Conservation (phyloP, 2,797 vertebrate species). For the Xiphorhynchus erythropygius region DNA sequence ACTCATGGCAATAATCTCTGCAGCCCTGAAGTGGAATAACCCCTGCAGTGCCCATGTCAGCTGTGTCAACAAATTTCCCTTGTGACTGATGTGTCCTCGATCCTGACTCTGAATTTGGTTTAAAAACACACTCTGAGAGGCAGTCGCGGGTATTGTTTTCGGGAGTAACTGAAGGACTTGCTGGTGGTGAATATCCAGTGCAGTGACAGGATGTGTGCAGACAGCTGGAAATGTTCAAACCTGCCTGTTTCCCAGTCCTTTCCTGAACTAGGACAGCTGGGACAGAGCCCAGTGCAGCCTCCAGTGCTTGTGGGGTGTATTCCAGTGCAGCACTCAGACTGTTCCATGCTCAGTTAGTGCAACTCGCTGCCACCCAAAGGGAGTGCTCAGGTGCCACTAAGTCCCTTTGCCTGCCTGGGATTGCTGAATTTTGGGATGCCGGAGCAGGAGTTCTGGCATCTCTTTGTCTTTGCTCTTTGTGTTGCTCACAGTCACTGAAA, state of each 20-base stretch:
- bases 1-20: neutral
- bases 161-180: neutral
- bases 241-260: neutral
- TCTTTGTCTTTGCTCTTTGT: neutral
- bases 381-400: fast-evolving
- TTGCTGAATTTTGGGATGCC: neutral
- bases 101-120: neutral
- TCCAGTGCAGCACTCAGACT: neutral
- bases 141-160: neutral
- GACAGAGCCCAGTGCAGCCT: neutral
- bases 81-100: neutral
- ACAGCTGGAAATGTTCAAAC: neutral
- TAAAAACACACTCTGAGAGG: neutral
- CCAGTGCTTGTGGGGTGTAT: neutral
- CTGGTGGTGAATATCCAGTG: neutral
- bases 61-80: neutral
- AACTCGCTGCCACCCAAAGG: fast-evolving
- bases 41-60: neutral
- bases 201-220: neutral
- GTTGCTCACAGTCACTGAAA: neutral
- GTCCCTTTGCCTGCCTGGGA: neutral
- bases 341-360: neutral
- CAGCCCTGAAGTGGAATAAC: neutral
- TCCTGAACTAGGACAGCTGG: neutral
- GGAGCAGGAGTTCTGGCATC: neutral